A percentile compares a stretch with the other conserved stretches of the same genome.
phyloP scores from a whole-genome alignment of 37 sponge, comb jelly and placozoan species.

The Aphrocallistes beatrix region DNA sequence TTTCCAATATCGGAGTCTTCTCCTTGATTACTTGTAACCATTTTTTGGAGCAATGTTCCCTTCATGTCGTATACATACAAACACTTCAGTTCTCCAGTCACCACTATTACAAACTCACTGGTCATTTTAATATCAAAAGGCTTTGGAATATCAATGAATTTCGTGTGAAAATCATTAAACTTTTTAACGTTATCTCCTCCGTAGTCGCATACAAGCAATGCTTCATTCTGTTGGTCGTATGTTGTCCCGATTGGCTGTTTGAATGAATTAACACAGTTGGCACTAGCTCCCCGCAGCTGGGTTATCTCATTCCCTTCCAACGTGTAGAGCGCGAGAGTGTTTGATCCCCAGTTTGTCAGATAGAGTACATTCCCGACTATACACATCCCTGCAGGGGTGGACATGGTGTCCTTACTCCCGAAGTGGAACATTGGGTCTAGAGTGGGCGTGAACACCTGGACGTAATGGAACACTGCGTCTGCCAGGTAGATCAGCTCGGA shows the following conservation, averaged over 20 bases:
- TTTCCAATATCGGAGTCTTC: not conserved
- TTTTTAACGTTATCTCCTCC: not conserved
- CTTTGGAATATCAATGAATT: not conserved
- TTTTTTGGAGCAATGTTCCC: not conserved
- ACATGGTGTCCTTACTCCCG: not conserved
- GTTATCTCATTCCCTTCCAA: not conserved
- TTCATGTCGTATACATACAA: not conserved
- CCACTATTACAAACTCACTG: not conserved
- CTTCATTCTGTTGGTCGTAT: not conserved
- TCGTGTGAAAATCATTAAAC: not conserved
- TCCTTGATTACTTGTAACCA: not conserved
- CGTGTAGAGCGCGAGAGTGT: not conserved
- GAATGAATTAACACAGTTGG: not conserved
- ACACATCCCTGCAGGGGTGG: not conserved
- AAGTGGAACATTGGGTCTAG: not conserved
- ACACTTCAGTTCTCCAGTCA: not conserved
- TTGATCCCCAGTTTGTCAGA: not conserved
- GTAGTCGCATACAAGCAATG: not conserved
- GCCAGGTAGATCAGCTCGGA: not conserved
- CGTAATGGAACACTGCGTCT: not conserved
- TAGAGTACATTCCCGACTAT: not conserved
- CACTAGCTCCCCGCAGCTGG: not conserved
- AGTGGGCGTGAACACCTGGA: not conserved
- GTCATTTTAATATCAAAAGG: not conserved
- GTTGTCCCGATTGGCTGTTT: not conserved